Evolutionary conservation across 2,888 invertebrate genomes (phyloP), one percentile per base, ranked within the genome.

Genomic region (Ptilodon capucinus): DNA sequence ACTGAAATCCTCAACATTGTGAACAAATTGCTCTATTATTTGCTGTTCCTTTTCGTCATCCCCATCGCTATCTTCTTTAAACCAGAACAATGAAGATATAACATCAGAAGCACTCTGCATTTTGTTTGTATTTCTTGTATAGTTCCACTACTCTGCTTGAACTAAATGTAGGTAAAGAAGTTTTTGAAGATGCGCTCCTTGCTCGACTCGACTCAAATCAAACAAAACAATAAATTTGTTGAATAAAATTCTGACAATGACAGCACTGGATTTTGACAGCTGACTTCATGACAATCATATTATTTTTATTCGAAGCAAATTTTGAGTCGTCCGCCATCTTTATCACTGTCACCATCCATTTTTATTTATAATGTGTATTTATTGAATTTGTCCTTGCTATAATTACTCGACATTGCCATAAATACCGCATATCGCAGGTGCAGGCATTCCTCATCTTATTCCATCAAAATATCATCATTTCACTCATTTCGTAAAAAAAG

Each of bases 1-100:
- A 78, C 97, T 97, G 76, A 96, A 97, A 79, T 96, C 95, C 39
- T 94, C 88, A 35, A 97, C 96, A 74, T 93, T 93, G 67, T 94
- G 92, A 1, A 95, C 97, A 84, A 94, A 97, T 74, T 97, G 97
- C 72, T 96, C 95, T 30, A 95, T 81, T 68, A 93, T 87, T 60
- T 84, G 76, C 8, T 80, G 74, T 52, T 85, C 80, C 35, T 74
- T 73, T 42, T 84, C 77, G 14, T 82, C 79, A 16, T 83, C 78
- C 4, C 64, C 57, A 50, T 76, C 79, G 30, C 68, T 70, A 30
- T 80, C 80, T 13, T 84, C 79, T 75, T 82, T 86, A 52, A 81
- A 86, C 83, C 86, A 85, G 55, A 86, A 78, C 48, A 90, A 67
- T 1, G 89, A 87, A 46, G 88, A 84, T 66, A 91, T 81, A 35